Percentiles rank a stretch among this genome's conserved stretches.
These are phyloP conservation scores for Melinaea menophilus DNA, from an alignment of 2,888 invertebrate genomes.

Conservation along the genomic window DNA sequence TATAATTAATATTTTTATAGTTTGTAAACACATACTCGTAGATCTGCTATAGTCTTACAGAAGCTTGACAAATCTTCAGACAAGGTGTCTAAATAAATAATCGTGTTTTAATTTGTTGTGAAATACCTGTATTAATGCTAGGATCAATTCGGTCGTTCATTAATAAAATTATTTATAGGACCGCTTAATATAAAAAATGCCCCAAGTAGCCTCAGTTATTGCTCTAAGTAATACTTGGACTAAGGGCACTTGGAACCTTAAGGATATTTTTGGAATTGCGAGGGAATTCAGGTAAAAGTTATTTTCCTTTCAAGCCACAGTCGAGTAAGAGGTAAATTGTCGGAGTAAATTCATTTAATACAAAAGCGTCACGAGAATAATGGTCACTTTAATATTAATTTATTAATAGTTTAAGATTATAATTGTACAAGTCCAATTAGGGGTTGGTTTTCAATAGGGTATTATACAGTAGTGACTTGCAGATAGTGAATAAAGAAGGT, in stretches of 20 bases:
- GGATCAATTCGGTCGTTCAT: neutral
- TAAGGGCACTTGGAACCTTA: slow-evolving; percentile 9
- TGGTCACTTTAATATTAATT: slow-evolving; percentile 1
- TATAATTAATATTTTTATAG: too few relatives aligned
- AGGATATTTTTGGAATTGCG: slow-evolving; percentile 6
- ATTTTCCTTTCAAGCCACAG: slow-evolving; percentile 1
- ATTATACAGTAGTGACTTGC: too few relatives aligned
- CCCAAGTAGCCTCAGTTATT: neutral
- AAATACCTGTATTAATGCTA: neutral
- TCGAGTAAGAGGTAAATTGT: slow-evolving; percentile 3
- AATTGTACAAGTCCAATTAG: neutral
- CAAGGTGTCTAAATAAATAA: too few relatives aligned
- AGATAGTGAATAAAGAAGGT: neutral
- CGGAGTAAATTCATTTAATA: neutral
- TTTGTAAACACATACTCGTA: too few relatives aligned
- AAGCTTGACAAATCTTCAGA: too few relatives aligned
- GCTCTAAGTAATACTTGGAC: slow-evolving; percentile 5
- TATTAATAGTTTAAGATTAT: neutral
- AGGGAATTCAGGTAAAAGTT: slow-evolving; percentile 9
- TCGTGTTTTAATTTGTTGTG: neutral
- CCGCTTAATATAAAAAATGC: neutral
- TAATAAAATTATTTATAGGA: neutral
- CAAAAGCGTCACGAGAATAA: too few relatives aligned
- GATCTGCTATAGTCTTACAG: too few relatives aligned
- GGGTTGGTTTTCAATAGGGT: too few relatives aligned